phyloP scores from a whole-genome alignment of 2,113 vertebrate genomes.

The Phalacrocorax brasilianus region DNA sequence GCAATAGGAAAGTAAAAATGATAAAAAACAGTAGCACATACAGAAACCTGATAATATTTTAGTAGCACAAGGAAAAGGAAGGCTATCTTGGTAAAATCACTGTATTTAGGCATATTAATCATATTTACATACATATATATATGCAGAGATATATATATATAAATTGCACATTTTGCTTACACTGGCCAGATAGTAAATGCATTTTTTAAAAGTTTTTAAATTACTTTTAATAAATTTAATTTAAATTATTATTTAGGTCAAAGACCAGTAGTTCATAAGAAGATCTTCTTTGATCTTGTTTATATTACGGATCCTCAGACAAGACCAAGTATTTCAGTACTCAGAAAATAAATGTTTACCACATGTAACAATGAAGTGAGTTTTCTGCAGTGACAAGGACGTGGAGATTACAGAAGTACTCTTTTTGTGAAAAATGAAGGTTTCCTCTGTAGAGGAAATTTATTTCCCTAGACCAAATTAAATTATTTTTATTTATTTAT shows the following conservation, averaged over 20 bases:
- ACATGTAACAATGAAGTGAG: background rate
- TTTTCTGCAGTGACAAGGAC: background rate
- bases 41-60: background rate
- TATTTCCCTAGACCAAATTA: background rate
- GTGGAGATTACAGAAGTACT: background rate
- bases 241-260: background rate
- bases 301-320: background rate
- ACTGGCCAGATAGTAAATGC: background rate
- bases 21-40: background rate
- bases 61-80: background rate
- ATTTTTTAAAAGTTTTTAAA: background rate
- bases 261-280: background rate
- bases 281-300: background rate
- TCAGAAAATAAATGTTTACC: background rate
- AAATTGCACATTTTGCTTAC: background rate
- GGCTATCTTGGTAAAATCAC: background rate
- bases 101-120: background rate
- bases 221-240: background rate
- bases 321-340: background rate
- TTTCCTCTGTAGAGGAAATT: background rate
- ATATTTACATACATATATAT: background rate
- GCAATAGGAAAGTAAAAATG: background rate
- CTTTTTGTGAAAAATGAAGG: background rate
- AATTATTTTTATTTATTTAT: background rate
- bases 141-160: background rate